phyloP scores from a whole-genome alignment of 2,113 vertebrate genomes.

The Potamarius usumacintae region DNA sequence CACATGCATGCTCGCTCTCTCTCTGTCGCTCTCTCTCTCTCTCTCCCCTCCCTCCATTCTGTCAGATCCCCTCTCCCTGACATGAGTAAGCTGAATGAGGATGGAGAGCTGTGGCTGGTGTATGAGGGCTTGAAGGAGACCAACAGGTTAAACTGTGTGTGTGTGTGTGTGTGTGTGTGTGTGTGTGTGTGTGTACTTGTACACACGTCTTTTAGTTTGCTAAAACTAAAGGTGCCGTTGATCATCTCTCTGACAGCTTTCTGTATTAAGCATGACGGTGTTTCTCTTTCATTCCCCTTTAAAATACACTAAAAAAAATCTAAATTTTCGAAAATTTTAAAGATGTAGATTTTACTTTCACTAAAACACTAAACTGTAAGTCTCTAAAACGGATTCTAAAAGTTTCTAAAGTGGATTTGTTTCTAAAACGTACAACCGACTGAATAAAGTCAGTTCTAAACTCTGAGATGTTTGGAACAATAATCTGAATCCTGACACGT shows the following conservation, averaged over 20 bases:
- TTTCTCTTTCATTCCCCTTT: not conserved
- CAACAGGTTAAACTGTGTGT: constrained; percentile 84
- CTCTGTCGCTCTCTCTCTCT: not conserved
- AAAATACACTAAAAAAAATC: not conserved
- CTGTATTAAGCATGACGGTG: not conserved
- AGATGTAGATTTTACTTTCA: no score
- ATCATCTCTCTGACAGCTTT: not conserved
- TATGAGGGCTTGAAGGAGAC: constrained; percentile 99
- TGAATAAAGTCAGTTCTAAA: not conserved
- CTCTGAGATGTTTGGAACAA: not conserved
- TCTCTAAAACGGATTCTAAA: no score
- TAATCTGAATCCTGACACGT: not conserved
- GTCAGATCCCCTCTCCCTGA: constrained; percentile 90
- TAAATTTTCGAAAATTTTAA: no score
- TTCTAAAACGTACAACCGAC: no score
- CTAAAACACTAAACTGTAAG: no score
- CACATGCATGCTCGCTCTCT: no score
- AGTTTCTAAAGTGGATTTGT: no score
- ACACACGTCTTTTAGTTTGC: no score
- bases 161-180: constrained; percentile 48
- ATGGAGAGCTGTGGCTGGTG: constrained; percentile 98
- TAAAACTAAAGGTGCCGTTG: no score
- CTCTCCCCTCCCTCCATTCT: constrained; percentile 59
- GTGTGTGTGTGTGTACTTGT: constrained; percentile 33
- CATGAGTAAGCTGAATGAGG: constrained; percentile 94